These are phyloP conservation scores for Philaethria dido DNA, from an alignment of 2,888 invertebrate genomes.

Conservation along the genomic window DNA sequence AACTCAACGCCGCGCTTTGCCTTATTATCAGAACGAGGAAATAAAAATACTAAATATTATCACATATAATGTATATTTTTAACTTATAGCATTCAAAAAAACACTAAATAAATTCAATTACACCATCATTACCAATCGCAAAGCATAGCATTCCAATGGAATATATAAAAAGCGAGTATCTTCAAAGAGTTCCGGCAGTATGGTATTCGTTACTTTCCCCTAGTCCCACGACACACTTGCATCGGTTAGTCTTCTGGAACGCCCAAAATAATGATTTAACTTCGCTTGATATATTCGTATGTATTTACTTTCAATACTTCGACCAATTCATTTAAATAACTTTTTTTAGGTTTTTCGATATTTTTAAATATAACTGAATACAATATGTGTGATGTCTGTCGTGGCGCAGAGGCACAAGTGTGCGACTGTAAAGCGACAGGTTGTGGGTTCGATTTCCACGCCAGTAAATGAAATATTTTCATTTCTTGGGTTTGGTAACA, in stretches of 20 bases:
- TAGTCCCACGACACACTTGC: conserved; percentile 77
- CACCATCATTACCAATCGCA: conserved; percentile 53
- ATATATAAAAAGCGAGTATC: conserved; percentile 52
- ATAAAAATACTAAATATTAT: background rate
- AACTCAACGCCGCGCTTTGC: too few species aligned
- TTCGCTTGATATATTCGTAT: conserved; percentile 56
- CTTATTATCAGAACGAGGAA: too few species aligned
- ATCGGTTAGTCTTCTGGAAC: conserved; percentile 71
- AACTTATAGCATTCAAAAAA: conserved; percentile 7
- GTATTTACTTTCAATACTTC: conserved; percentile 69
- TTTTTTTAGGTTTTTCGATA: conserved; percentile 33
- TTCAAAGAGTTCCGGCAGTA: conserved; percentile 67
- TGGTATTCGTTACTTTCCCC: conserved; percentile 70
- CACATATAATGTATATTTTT: background rate
- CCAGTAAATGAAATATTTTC: too few species aligned
- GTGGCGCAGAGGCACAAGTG: too few species aligned
- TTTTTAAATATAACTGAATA: conserved; percentile 1
- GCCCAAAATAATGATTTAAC: conserved; percentile 79
- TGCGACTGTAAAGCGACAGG: too few species aligned
- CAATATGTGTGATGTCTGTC: background rate
- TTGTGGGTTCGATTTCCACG: too few species aligned
- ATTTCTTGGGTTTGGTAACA: too few species aligned
- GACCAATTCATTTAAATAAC: conserved; percentile 59
- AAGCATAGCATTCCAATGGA: conserved; percentile 58
- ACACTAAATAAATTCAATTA: conserved; percentile 23